Percentiles rank a stretch among this genome's conserved stretches.
phyloP scores from a whole-genome alignment of 2,797 vertebrate genomes.

The Mormyrus proboscirostris region DNA sequence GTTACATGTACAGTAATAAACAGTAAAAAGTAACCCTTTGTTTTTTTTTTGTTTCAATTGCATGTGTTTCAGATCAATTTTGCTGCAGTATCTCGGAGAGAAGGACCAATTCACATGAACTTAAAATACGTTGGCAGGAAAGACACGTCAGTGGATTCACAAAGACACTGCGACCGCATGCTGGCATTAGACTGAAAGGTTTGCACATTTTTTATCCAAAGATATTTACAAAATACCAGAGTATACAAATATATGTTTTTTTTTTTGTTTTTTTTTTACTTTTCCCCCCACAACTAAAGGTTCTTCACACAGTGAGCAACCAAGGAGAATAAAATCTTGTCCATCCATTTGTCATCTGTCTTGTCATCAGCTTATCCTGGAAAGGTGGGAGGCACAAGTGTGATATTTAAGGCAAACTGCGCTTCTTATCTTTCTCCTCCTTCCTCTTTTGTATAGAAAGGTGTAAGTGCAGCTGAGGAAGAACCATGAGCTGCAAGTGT shows the following conservation, averaged over 20 bases:
- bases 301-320: conserved; percentile 26
- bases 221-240: conserved; percentile 9
- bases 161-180: conserved; percentile 7
- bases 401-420: conserved; percentile 59
- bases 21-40: conserved; percentile 37
- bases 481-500: neutral
- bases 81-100: conserved; percentile 12
- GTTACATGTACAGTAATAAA: conserved; percentile 14
- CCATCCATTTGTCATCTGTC: conserved; percentile 17
- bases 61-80: conserved; percentile 37
- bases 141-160: conserved; percentile 7
- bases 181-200: conserved; percentile 11
- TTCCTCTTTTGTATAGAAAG: neutral
- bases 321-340: conserved; percentile 9
- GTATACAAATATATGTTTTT: conserved; percentile 23
- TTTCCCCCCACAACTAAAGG: conserved; percentile 6
- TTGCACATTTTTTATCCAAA: conserved; percentile 16
- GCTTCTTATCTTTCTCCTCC: conserved; percentile 13
- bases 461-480: conserved; percentile 22
- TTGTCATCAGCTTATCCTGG: conserved; percentile 31
- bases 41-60: conserved; percentile 27
- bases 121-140: conserved; percentile 31
- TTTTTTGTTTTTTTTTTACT: neutral
- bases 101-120: conserved; percentile 22
- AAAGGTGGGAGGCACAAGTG: conserved; percentile 54